These are phyloP conservation scores for fruit fly (Drosophila melanogaster) DNA, from an alignment of 1,140 invertebrate genomes.

Conservation along the genomic window Release_6_plus_ISO1_MT NT_033779.5:6976501-6977000, in stretches of 20 bases:
- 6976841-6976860: conserved; percentile 96
- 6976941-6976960: conserved; percentile 93
- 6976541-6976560: conserved; percentile 95
- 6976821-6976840: conserved; percentile 98
- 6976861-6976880: conserved; percentile 91
- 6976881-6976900: conserved; percentile 87
- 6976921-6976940: conserved; percentile 91
- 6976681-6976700: conserved; percentile 96
- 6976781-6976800: conserved; percentile 96
- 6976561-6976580: conserved; percentile 97
- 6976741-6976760: conserved; percentile 94
- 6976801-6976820: conserved; percentile 94
- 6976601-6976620: conserved; percentile 94
- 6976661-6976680: conserved; percentile 94
- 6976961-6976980: conserved; percentile 96
- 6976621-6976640: conserved; percentile 93
- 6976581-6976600: conserved; percentile 95
- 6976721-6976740: conserved; percentile 96
- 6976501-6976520: conserved; percentile 93
- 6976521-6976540: conserved; percentile 97
- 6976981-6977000: conserved; percentile 94
- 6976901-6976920: conserved; percentile 96
- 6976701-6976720: conserved; percentile 94
- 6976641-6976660: conserved; percentile 93
- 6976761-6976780: conserved; percentile 95